These are phyloP conservation scores for Ancistrus triradiatus DNA, from an alignment of 2,113 vertebrate species.

Conservation along the genomic window DNA sequence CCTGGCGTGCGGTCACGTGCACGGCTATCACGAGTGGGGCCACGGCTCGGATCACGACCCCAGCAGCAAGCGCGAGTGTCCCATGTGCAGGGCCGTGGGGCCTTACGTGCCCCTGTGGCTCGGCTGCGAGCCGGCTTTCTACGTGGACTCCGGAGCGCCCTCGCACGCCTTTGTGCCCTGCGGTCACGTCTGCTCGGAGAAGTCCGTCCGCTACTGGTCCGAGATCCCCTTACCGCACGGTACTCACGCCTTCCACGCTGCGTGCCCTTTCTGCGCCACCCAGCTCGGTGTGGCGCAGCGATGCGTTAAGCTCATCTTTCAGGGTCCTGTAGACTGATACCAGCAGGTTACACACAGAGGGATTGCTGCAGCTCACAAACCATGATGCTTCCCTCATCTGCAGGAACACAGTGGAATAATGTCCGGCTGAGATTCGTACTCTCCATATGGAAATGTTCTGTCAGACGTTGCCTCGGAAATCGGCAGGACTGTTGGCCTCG, in stretches of 20 bases:
- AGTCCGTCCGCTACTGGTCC: conserved; percentile 92
- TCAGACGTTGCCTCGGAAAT: conserved; percentile 14
- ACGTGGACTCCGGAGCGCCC: conserved; percentile 90
- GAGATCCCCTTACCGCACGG: conserved; percentile 95
- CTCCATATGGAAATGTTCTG: neutral
- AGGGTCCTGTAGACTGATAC: conserved; percentile 90
- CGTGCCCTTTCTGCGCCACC: conserved; percentile 92
- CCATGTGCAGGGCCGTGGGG: conserved; percentile 93
- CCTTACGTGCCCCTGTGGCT: conserved; percentile 96
- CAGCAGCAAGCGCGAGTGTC: conserved; percentile 85
- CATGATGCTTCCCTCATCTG: conserved; percentile 23
- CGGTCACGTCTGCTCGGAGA: conserved; percentile 96
- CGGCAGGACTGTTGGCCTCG: neutral
- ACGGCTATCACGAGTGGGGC: conserved; percentile 97
- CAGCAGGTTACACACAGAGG: conserved; percentile 3
- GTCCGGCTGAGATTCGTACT: neutral
- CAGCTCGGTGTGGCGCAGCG: conserved; percentile 85
- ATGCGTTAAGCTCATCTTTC: conserved; percentile 94
- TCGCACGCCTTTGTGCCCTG: conserved; percentile 93
- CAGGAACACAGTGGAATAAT: conserved; percentile 8
- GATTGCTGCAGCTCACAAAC: conserved; percentile 15
- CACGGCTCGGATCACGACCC: conserved; percentile 86
- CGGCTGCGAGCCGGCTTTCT: conserved; percentile 92
- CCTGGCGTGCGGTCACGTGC: conserved; percentile 92
- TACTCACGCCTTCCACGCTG: conserved; percentile 94